Evolutionary conservation across 1,140 invertebrate genomes (phyloP).

Genomic region (Macrobrachium nipponense): DNA sequence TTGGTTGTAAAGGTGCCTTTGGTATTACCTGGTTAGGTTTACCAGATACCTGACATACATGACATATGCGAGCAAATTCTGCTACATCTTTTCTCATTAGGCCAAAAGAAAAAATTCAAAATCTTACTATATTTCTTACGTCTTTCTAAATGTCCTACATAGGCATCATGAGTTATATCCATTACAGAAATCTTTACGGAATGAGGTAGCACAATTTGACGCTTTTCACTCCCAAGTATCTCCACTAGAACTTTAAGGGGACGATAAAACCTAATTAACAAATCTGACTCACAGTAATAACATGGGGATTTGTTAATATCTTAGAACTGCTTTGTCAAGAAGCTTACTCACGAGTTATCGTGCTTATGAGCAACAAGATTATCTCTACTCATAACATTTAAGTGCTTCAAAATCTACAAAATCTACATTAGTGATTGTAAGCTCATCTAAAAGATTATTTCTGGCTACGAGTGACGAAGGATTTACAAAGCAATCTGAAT

Average conservation of each 20-base stretch:
- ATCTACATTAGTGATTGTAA: background rate
- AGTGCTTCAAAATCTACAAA: background rate
- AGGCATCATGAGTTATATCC: too few relatives aligned
- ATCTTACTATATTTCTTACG: too few relatives aligned
- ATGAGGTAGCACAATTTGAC: background rate
- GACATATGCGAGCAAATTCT: background rate
- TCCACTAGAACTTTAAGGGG: background rate
- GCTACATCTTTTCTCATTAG: too few relatives aligned
- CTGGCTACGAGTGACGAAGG: too few relatives aligned
- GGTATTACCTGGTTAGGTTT: too few relatives aligned
- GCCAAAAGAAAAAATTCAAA: too few relatives aligned
- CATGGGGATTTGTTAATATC: background rate
- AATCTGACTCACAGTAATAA: background rate
- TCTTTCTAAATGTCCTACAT: too few relatives aligned
- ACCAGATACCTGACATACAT: background rate
- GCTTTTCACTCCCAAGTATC: background rate
- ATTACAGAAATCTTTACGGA: background rate
- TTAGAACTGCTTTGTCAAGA: background rate
- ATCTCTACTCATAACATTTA: too few relatives aligned
- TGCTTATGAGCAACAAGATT: too few relatives aligned
- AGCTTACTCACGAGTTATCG: background rate
- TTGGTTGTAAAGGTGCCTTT: too few relatives aligned
- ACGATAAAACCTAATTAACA: background rate
- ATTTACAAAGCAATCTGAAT: too few relatives aligned
- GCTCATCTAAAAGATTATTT: too few relatives aligned